These are phyloP conservation scores for Drosophila ezoana DNA, from an alignment of 2,888 invertebrate species.

Conservation along the genomic window DNA sequence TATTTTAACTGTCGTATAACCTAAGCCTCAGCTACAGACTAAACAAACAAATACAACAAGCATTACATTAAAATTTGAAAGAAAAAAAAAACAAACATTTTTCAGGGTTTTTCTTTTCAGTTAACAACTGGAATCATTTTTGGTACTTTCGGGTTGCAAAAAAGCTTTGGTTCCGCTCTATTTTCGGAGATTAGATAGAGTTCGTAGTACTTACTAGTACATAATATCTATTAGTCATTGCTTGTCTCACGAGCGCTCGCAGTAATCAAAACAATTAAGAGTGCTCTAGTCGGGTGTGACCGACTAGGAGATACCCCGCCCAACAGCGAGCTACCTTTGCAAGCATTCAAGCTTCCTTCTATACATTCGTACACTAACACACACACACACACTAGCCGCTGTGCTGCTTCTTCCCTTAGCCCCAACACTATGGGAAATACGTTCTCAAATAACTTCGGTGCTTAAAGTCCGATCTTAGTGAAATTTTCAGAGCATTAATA, in stretches of 20 bases:
- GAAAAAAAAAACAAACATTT: constrained; percentile 19
- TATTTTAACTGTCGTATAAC: constrained; percentile 48
- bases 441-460: no score
- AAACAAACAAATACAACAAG: constrained; percentile 29
- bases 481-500: no score
- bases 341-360: no score
- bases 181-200: constrained; percentile 24
- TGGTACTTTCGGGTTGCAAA: constrained; percentile 2
- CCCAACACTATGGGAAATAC: no score
- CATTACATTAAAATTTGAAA: constrained; percentile 49
- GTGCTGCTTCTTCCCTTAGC: no score
- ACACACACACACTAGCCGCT: no score
- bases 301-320: background rate
- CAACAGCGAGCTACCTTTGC: background rate
- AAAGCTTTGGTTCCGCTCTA: background rate
- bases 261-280: background rate
- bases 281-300: background rate
- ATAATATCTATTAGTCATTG: background rate
- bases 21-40: constrained; percentile 49
- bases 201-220: background rate
- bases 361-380: no score
- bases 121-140: background rate
- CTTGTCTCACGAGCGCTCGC: constrained; percentile 5
- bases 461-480: no score
- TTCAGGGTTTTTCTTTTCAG: constrained; percentile 4